These are phyloP conservation scores for Mesochorus sp. DNA, from an alignment of 2,888 invertebrate species.

Conservation along the genomic window DNA sequence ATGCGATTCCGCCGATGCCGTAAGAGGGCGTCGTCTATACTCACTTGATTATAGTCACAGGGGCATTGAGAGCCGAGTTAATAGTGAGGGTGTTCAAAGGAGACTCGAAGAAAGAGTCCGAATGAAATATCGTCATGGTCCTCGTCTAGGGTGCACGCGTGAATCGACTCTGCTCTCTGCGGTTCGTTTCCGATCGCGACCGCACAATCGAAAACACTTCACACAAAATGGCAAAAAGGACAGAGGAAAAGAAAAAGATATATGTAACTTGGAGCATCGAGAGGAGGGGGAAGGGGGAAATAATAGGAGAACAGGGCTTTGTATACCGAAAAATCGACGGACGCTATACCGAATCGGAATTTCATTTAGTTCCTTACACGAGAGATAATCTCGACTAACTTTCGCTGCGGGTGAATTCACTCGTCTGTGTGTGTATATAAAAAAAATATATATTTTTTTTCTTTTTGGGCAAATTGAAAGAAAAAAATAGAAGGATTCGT, in stretches of 20 bases:
- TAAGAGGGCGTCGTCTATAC: background rate
- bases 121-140: conserved; percentile 64
- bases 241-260: conserved; percentile 15
- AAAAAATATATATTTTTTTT: background rate
- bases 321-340: conserved; percentile 19
- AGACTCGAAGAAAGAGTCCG: background rate
- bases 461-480: no score
- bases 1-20: conserved; percentile 45
- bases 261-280: background rate
- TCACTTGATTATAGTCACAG: conserved; percentile 61
- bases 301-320: conserved; percentile 7
- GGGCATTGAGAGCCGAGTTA: conserved; percentile 36
- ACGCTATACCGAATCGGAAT: conserved; percentile 14
- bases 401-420: no score
- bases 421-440: no score
- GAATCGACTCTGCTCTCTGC: conserved; percentile 29
- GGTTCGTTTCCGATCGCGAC: conserved; percentile 40
- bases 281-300: conserved; percentile 26
- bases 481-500: no score
- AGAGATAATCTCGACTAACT: no score
- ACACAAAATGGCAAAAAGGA: background rate
- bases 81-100: conserved; percentile 21
- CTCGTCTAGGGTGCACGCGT: background rate
- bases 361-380: background rate
- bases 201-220: conserved; percentile 46